Evolutionary conservation across 2,113 vertebrate species (phyloP), one percentile per base, ranked within the genome.

Genomic region (Lucifuga dentata): DNA sequence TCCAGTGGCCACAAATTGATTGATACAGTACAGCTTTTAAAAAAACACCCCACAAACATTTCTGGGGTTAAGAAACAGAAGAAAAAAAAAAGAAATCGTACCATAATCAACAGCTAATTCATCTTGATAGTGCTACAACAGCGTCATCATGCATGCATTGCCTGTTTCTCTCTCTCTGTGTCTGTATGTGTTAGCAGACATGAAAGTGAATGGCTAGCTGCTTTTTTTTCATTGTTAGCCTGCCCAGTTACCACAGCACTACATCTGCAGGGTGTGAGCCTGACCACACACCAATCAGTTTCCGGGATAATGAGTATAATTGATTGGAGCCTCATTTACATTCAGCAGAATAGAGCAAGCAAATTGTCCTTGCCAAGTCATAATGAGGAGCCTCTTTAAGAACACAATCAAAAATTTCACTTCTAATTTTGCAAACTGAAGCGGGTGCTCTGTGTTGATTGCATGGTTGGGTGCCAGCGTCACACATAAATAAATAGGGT

Each of bases 291-390:
- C 68, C 69, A 79, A 75, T 88, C 65, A 90, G 86, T 86, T 68
- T 76, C 84, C 65, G 29, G 84, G 66, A 73, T 92, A 90, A 91
- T 86, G 74, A 29, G 15, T 70, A 21, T 91, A 88, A 87, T 88
- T 92, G 84, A 92, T 92, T 89, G 85, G 43, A 89, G 61, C 40
- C 56, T 88, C 79, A 79, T 89, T 78, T 81, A 78, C 50, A 92
- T 87, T 86, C 82, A 87, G 80, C 85, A 83, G 77, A 92, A 78
- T 88, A 43, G 82, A 86, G 88, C 77, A 84, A 83, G 58, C 23
- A 91, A 91, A 92, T 90, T 93, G 84, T 86, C 84, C 76, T 90
- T 92, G 73, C 74, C 65, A 40, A 80, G 90, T 65, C 74, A 74
- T 91, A 91, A 86, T 80, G 81, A 90, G 51, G 79, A 5, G 38